These are phyloP conservation scores for Agelastica alni DNA, from an alignment of 2,888 invertebrate genomes.

Conservation along the genomic window DNA sequence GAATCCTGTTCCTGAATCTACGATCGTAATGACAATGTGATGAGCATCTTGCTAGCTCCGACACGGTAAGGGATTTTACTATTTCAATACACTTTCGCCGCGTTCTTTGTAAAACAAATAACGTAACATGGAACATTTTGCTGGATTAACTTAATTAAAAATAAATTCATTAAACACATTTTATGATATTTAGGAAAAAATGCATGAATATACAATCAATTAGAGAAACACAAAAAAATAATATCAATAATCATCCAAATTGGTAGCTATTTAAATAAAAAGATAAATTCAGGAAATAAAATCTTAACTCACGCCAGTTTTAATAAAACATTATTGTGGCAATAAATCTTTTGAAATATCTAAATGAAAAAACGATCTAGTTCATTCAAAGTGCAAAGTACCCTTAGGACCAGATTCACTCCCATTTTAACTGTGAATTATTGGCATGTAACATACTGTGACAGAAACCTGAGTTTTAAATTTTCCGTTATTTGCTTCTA, in stretches of 20 bases:
- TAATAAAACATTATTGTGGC: background rate
- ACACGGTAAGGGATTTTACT: background rate
- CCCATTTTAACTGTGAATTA: constrained; percentile 36
- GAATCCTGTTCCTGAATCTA: constrained; percentile 43
- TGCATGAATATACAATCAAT: no score
- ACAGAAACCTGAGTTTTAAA: constrained; percentile 40
- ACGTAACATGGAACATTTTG: no score
- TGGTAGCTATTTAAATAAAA: no score
- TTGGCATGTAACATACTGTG: constrained; percentile 42
- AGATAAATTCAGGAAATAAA: no score
- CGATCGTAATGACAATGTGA: constrained; percentile 56
- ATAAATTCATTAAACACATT: no score
- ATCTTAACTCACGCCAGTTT: no score
- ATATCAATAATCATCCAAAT: no score
- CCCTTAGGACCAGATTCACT: background rate
- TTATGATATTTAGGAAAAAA: no score
- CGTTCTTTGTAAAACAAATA: no score
- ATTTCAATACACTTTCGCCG: no score
- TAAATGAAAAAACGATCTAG: constrained; percentile 4
- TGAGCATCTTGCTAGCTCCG: constrained; percentile 40
- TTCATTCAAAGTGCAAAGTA: constrained; percentile 12
- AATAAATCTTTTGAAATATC: background rate
- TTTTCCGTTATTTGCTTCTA: constrained; percentile 50
- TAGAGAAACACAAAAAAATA: no score
- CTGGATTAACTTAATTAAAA: no score